Evolutionary conservation across 2,113 vertebrate genomes (phyloP), one percentile per base, ranked within the genome.

Genomic region (Phaethornis superciliosus): DNA sequence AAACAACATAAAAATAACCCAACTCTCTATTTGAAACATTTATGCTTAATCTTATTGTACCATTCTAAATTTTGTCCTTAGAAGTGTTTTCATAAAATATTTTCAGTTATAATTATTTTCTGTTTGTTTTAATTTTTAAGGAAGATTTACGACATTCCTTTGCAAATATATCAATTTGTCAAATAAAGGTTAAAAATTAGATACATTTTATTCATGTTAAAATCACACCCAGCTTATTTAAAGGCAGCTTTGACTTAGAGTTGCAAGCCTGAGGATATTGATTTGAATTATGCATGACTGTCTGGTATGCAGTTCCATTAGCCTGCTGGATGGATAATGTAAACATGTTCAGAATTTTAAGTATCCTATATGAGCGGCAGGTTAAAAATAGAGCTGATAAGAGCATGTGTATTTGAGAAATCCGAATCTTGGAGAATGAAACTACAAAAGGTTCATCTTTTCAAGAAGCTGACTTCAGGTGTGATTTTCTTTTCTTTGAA

Each of bases 321-420:
- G 97, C 96, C 97, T 97, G 97, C 97, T 97, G 96, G 97, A 96
- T 98, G 95, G 97, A 89, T 97, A 97, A 97, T 96, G 96, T 98
- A 98, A 98, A 98, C 98, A 98, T 97, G 98, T 96, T 97, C 97
- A 97, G 98, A 98, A 98, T 98, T 97, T 98, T 98, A 98, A 98
- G 96, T 98, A 96, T 96, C 95, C 89, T 97, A 85, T 96, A 96
- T 97, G 97, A 98, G 96, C 97, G 52, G 95, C 96, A 98, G 97
- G 97, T 97, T 98, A 98, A 98, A 98, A 98, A 98, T 98, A 98
- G 98, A 98, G 95, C 97, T 97, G 97, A 97, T 98, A 97, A 97
- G 96, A 93, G 96, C 92, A 90, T 96, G 89, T 91, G 37, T 98
- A 96, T 97, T 94, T 97, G 94, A 95, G 96, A 96, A 97, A 97